Percentiles rank a stretch among this genome's conserved stretches.
phyloP scores from a whole-genome alignment of 1,140 invertebrate species.

The Charaxes varanes region DNA sequence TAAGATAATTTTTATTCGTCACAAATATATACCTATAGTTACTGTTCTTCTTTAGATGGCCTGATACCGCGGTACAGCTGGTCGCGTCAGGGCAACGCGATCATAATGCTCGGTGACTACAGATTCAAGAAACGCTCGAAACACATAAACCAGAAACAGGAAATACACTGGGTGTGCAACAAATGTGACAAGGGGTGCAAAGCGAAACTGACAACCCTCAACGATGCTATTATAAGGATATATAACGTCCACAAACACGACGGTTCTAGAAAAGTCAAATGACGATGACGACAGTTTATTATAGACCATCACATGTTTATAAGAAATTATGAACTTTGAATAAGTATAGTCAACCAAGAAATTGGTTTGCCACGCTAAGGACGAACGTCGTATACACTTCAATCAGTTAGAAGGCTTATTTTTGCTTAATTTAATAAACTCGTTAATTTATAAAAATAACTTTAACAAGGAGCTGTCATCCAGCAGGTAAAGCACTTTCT shows the following conservation, averaged over 20 bases:
- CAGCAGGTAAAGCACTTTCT: too few species aligned
- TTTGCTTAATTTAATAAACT: too few species aligned
- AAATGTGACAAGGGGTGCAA: slow-evolving; percentile 62
- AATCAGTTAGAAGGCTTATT: too few species aligned
- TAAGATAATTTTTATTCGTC: too few species aligned
- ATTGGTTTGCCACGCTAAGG: too few species aligned
- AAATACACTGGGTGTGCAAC: slow-evolving; percentile 63
- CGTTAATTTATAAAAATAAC: too few species aligned
- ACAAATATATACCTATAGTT: neutral
- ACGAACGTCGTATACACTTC: too few species aligned
- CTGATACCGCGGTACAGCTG: slow-evolving; percentile 49
- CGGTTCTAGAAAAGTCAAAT: slow-evolving; percentile 36
- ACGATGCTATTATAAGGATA: slow-evolving; percentile 62
- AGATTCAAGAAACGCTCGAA: slow-evolving; percentile 61
- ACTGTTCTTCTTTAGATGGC: slow-evolving; percentile 22
- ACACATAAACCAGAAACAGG: slow-evolving; percentile 48
- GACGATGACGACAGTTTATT: too few species aligned
- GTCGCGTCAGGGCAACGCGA: slow-evolving; percentile 58
- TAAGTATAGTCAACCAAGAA: too few species aligned
- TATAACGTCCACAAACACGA: slow-evolving; percentile 56
- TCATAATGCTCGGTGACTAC: slow-evolving; percentile 59
- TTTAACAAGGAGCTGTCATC: too few species aligned
- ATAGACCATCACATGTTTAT: too few species aligned
- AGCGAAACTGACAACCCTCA: slow-evolving; percentile 53
- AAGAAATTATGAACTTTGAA: too few species aligned